A percentile compares a stretch with the other conserved stretches of the same genome.
Conservation (phyloP, 2,113 vertebrate species). For the Sinocyclocheilus maitianheensis region DNA sequence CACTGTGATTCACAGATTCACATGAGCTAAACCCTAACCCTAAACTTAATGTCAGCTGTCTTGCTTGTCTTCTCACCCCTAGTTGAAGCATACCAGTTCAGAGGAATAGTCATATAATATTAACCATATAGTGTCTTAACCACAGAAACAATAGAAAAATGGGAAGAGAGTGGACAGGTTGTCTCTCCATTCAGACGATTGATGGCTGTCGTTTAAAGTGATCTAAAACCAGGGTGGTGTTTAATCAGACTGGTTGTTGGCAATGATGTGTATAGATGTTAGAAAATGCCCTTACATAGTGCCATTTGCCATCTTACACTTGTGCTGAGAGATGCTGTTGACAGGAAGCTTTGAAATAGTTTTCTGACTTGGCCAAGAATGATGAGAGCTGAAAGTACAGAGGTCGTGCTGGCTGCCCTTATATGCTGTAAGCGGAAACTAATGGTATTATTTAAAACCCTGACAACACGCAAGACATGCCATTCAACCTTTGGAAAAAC, state of each 20-base stretch:
- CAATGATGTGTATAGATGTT: not conserved
- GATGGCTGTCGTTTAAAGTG: conserved; percentile 21
- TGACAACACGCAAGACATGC: not conserved
- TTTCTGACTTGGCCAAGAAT: not conserved
- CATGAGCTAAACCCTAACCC: not conserved
- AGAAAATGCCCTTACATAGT: not conserved
- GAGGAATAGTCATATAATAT: conserved; percentile 23
- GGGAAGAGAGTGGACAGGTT: not conserved
- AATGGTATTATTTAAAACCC: conserved; percentile 10
- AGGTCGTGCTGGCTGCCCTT: not conserved
- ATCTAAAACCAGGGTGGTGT: conserved; percentile 1
- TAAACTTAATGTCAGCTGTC: not conserved
- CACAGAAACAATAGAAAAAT: conserved; percentile 12
- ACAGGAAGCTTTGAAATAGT: not conserved
- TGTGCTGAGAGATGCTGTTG: not conserved
- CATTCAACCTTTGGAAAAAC: conserved; percentile 2
- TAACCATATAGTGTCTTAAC: conserved; percentile 4
- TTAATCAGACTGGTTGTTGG: not conserved
- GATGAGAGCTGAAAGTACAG: conserved; percentile 12
- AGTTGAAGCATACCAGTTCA: not conserved
- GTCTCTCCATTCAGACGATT: conserved; percentile 29
- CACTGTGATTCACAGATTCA: conserved; percentile 2
- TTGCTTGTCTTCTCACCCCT: not conserved
- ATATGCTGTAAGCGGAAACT: conserved; percentile 1
- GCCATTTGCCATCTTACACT: conserved; percentile 3